Evolutionary conservation across 2,797 vertebrate genomes (phyloP).

Genomic region (Austrolebias charrua): DNA sequence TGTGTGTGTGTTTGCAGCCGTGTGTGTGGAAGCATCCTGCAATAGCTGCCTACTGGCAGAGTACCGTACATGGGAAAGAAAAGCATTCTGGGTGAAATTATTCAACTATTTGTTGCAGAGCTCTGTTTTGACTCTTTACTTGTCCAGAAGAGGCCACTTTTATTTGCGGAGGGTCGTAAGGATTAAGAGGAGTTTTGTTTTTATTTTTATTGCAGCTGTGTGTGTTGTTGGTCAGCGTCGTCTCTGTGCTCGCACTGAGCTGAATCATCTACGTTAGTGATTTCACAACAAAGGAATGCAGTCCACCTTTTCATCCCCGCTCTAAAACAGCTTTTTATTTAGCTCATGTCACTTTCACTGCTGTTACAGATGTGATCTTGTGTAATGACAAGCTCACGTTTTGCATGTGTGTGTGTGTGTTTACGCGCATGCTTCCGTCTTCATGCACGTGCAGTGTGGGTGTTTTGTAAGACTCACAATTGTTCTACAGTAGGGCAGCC

Average conservation of each 20-base stretch:
- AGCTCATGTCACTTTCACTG: slow-evolving; percentile 48
- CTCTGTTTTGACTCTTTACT: background rate
- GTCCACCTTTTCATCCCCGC: slow-evolving; percentile 10
- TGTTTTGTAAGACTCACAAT: slow-evolving; percentile 44
- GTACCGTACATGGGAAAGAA: slow-evolving; percentile 23
- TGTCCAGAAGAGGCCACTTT: background rate
- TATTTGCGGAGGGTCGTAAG: background rate
- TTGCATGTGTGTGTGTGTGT: slow-evolving; percentile 2
- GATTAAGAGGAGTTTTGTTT: slow-evolving; percentile 12
- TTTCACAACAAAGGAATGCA: slow-evolving; percentile 7
- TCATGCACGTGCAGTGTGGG: slow-evolving; percentile 23
- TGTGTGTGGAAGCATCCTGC: slow-evolving; percentile 56
- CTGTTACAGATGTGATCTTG: slow-evolving; percentile 36
- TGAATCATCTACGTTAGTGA: slow-evolving; percentile 16
- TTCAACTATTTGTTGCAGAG: slow-evolving; percentile 19
- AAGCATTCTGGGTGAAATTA: slow-evolving; percentile 25
- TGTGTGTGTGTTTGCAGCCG: slow-evolving; percentile 60
- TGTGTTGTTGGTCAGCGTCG: slow-evolving; percentile 6
- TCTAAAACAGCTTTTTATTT: slow-evolving; percentile 37
- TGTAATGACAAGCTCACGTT: slow-evolving; percentile 32
- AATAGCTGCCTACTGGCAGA: slow-evolving; percentile 54
- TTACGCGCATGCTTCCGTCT: slow-evolving; percentile 12
- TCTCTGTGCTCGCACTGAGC: slow-evolving; percentile 3
- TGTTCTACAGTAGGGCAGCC: slow-evolving; percentile 26
- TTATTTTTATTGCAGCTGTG: slow-evolving; percentile 24